Conservation (phyloP, 1,140 invertebrate genomes). For the Pectinophora gossypiella region DNA sequence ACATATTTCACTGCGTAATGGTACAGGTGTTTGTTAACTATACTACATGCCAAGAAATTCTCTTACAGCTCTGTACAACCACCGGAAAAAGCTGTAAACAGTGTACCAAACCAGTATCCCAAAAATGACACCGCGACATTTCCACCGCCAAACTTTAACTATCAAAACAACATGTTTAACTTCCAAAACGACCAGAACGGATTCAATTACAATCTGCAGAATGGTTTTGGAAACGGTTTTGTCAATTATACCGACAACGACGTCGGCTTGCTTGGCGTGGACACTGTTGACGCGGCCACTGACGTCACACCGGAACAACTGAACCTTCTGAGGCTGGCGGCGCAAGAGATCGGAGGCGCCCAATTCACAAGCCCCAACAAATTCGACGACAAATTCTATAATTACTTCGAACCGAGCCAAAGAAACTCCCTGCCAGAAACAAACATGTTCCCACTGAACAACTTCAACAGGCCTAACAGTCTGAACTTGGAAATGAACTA, state of each 20-base stretch:
- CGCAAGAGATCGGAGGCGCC: slow-evolving; percentile 66
- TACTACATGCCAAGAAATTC: too few species aligned
- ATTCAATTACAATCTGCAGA: slow-evolving; percentile 47
- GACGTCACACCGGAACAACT: slow-evolving; percentile 63
- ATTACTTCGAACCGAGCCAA: slow-evolving; percentile 66
- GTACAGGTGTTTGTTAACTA: too few species aligned
- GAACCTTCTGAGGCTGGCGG: slow-evolving; percentile 62
- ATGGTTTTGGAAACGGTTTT: slow-evolving; percentile 52
- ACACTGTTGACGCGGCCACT: slow-evolving; percentile 41
- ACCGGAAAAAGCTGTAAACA: slow-evolving; percentile 53
- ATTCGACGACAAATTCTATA: slow-evolving; percentile 57
- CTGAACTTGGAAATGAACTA: slow-evolving; percentile 55
- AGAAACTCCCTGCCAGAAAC: slow-evolving; percentile 60
- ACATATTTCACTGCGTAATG: too few species aligned
- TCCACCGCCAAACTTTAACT: slow-evolving; percentile 46
- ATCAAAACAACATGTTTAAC: slow-evolving; percentile 41
- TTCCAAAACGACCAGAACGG: slow-evolving; percentile 48
- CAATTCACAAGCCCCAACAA: slow-evolving; percentile 56
- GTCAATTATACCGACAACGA: slow-evolving; percentile 54
- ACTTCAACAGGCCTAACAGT: slow-evolving; percentile 55
- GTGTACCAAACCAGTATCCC: slow-evolving; percentile 33
- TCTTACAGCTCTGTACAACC: slow-evolving; percentile 44
- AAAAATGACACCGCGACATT: slow-evolving; percentile 44
- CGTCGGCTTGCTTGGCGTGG: slow-evolving; percentile 38
- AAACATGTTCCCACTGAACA: slow-evolving; percentile 43